Percentiles rank a stretch among this genome's conserved stretches.
These are phyloP conservation scores for Odontomyia ornata DNA, from an alignment of 2,888 invertebrate genomes.

Conservation along the genomic window DNA sequence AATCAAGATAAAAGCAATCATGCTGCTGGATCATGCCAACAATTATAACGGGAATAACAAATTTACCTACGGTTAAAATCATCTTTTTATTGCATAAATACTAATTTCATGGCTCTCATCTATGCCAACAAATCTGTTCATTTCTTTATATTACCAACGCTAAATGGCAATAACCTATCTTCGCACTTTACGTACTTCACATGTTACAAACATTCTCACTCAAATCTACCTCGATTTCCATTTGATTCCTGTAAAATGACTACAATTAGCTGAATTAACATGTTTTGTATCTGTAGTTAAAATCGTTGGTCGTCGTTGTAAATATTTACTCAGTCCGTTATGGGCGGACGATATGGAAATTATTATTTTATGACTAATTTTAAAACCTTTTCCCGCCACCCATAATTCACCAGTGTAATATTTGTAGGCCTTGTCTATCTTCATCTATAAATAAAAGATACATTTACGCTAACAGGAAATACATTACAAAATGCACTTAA, in stretches of 20 bases:
- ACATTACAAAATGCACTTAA: slow-evolving; percentile 41
- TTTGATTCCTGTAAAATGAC: slow-evolving; percentile 33
- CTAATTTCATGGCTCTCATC: slow-evolving; percentile 21
- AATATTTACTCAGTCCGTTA: slow-evolving; percentile 24
- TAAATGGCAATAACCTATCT: neutral
- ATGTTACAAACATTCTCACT: neutral
- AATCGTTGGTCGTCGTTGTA: slow-evolving; percentile 17
- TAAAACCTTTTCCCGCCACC: slow-evolving; percentile 11
- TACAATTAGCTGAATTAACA: slow-evolving; percentile 37
- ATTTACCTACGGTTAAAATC: too few relatives aligned
- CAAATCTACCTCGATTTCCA: slow-evolving; percentile 5
- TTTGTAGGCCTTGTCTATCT: slow-evolving; percentile 25
- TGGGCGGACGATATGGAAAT: slow-evolving; percentile 26
- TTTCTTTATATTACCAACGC: neutral
- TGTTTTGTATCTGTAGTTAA: slow-evolving; percentile 22
- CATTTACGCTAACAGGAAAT: slow-evolving; percentile 37
- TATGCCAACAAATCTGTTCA: neutral
- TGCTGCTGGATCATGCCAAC: too few relatives aligned
- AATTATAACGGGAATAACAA: too few relatives aligned
- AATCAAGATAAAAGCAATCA: too few relatives aligned
- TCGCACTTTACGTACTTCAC: neutral
- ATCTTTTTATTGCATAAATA: too few relatives aligned
- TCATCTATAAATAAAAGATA: slow-evolving; percentile 20
- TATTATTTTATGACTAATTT: slow-evolving; percentile 41
- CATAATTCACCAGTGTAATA: neutral